Evolutionary conservation across 2,888 invertebrate species (phyloP), one percentile per base, ranked within the genome.

Genomic region (Tinea trinotella): DNA sequence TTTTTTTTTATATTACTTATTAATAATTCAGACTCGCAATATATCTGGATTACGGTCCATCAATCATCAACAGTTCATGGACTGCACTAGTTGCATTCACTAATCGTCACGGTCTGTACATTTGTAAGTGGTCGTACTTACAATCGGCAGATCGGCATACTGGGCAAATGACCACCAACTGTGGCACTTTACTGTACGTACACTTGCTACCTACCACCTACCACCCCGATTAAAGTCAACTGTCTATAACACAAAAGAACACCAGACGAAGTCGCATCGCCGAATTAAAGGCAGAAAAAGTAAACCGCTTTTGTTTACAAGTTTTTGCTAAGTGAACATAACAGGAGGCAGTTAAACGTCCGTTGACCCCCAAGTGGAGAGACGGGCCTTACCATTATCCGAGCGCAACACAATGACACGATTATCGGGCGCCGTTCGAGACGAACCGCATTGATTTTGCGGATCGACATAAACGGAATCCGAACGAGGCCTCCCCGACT

Each of bases 391-490:
- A 61, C 71, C 68, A 76, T 76, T 76, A 76, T 71, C 69, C 71
- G 66, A 71, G 70, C 68, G 71, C 65, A 74, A 69, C 71, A 73
- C 79, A 77, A 78, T 77, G 76, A 76, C 76, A 74, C 76, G 71
- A 76, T 77, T 75, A 81, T 73, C 70, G 67, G 68, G 55, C 65
- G 65, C 67, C 66, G 67, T 68, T 71, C 76, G 79, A 78, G 78
- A 76, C 75, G 74, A 65, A 65, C 52, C 64, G 69, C 77, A 83
- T 81, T 80, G 83, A 81, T 83, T 83, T 81, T 78, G 76, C 77
- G 74, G 82, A 79, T 80, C 75, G 77, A 76, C 78, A 81, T 75
- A 74, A 17, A 77, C 78, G 69, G 72, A 69, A 71, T 76, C 70
- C 69, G 76, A 81, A 79, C 71, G 75, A 79, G 50, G 13, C 20